phyloP scores from a whole-genome alignment of 2,113 vertebrate species.

The Podarcis raffonei region DNA sequence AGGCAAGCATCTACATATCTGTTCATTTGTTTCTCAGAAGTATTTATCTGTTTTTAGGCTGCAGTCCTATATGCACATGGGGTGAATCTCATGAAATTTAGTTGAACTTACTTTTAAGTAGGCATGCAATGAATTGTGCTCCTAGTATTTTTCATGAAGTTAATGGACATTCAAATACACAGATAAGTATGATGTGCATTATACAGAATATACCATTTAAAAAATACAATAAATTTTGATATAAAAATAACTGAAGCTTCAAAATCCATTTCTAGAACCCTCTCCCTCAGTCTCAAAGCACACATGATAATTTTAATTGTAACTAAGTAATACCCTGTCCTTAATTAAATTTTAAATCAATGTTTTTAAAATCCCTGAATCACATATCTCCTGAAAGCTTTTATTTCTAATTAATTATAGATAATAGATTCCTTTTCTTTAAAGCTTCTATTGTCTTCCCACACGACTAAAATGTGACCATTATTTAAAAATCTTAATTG shows the following conservation, averaged over 20 bases:
- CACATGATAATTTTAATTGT: slow-evolving; percentile 52
- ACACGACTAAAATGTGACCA: neutral
- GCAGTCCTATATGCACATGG: no score
- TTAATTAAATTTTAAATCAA: slow-evolving; percentile 61
- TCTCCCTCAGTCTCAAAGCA: slow-evolving; percentile 28
- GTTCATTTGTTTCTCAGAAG: neutral
- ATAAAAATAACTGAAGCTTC: slow-evolving; percentile 12
- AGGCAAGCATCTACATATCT: neutral
- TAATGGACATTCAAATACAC: neutral
- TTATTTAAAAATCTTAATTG: slow-evolving; percentile 30
- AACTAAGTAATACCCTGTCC: slow-evolving; percentile 46
- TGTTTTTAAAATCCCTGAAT: slow-evolving; percentile 24
- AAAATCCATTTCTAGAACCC: slow-evolving; percentile 29
- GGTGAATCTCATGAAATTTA: neutral
- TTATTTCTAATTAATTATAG: slow-evolving; percentile 49
- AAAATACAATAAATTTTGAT: neutral
- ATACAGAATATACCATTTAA: neutral
- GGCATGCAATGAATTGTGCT: neutral
- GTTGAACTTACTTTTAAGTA: neutral
- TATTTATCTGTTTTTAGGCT: neutral
- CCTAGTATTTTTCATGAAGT: neutral
- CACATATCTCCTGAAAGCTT: slow-evolving; percentile 49
- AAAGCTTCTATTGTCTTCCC: neutral
- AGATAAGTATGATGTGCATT: neutral
- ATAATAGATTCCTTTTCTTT: slow-evolving; percentile 47